Conservation (phyloP, 2,113 vertebrate genomes). For the Chinchilla lanigera region DNA sequence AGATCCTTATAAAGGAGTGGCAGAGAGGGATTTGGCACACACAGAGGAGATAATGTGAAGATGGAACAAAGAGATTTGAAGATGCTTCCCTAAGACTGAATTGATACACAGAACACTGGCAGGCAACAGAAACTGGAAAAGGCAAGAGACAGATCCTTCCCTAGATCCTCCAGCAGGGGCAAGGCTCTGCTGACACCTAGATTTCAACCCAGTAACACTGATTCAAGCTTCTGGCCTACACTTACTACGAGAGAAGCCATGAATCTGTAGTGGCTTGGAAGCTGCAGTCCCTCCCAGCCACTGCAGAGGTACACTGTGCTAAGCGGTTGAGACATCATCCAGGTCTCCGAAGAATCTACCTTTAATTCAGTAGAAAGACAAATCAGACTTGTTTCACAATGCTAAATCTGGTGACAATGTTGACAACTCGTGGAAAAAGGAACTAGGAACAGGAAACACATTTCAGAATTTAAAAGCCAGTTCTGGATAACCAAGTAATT, state of each 20-base stretch:
- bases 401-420: neutral
- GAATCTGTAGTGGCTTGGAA: neutral
- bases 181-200: neutral
- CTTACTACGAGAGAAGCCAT: neutral
- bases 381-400: neutral
- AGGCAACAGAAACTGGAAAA: neutral
- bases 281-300: neutral
- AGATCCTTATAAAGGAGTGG: neutral
- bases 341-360: neutral
- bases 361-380: neutral
- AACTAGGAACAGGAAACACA: neutral
- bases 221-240: neutral
- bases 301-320: rapidly evolving
- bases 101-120: neutral
- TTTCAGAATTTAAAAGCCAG: neutral
- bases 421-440: neutral
- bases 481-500: neutral
- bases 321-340: neutral
- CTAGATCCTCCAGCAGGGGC: neutral
- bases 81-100: neutral
- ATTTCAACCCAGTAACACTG: neutral
- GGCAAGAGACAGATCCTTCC: neutral
- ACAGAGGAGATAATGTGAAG: neutral
- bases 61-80: neutral
- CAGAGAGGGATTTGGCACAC: neutral